Evolutionary conservation across 2,113 vertebrate genomes (phyloP).

Genomic region (Rhabdomys dilectus): DNA sequence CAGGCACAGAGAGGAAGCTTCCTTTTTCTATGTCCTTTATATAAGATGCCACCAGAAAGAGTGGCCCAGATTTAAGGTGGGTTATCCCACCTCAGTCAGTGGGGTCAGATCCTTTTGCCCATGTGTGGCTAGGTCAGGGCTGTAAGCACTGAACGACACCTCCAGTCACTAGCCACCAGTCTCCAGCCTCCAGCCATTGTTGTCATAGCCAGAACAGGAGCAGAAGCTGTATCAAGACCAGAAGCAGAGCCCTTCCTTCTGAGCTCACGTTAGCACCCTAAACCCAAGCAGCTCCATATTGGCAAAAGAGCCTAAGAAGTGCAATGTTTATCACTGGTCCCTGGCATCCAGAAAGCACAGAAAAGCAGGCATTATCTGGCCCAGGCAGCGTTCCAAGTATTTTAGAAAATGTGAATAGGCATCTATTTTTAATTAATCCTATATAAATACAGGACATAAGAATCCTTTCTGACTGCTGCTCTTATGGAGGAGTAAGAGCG

Average conservation of each 20-base stretch:
- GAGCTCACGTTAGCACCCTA: neutral
- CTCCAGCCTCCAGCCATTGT: no score
- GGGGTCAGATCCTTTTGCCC: neutral
- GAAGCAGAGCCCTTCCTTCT: neutral
- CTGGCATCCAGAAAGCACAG: neutral
- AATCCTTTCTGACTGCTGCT: neutral
- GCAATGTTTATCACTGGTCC: neutral
- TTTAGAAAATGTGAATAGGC: neutral
- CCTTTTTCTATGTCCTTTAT: no score
- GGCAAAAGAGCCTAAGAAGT: neutral
- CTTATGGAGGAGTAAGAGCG: neutral
- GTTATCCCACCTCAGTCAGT: neutral
- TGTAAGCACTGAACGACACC: neutral
- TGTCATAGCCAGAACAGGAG: fast-evolving
- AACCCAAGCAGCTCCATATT: neutral
- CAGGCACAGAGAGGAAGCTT: no score
- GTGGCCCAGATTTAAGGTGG: neutral
- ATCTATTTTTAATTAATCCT: constrained; percentile 3
- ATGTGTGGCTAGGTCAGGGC: fast-evolving
- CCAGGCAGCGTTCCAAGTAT: neutral
- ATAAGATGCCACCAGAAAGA: neutral
- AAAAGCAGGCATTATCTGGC: neutral
- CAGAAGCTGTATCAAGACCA: neutral
- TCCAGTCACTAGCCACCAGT: neutral
- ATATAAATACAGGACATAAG: neutral